Evolutionary conservation across 1,140 invertebrate species (phyloP), one percentile per base, ranked within the genome.

Genomic region (Meteorus sp.): DNA sequence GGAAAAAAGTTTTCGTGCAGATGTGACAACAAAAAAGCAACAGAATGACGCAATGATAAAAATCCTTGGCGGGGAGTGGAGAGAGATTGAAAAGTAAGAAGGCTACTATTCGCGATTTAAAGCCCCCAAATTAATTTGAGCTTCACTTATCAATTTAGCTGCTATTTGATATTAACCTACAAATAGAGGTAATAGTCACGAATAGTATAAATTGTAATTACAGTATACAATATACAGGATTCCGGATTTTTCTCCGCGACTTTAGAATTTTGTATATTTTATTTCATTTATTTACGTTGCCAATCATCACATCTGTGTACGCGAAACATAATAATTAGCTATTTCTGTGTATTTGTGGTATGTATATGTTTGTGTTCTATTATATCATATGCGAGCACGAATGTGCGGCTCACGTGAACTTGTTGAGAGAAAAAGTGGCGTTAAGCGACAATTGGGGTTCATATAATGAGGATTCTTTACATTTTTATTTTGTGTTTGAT

Each of bases 141-240:
- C 75, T 77, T 69, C 68, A 74, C 68, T 75, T 75, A 64, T n/a
- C n/a, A 53, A 62, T 72, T 65, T 74, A 74, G 48, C 59, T 64
- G 60, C 73, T 77, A 75, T 55, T 67, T 65, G 59, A 65, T 62
- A 64, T 69, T 70, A 70, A 59, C 68, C 73, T 77, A 76, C 61
- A 65, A 68, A 72, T 70, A 73, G 74, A 71, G 66, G 64, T 74
- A 73, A 72, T 67, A 71, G 67, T 73, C 70, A 74, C 68, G 70
- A 69, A 75, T 74, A 75, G 70, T 77, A 76, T 72, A 76, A 77
- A 76, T 76, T 75, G 72, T 77, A 77, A 72, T 77, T 76, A 75
- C 71, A 76, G 62, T 75, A 71, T 74, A 76, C 67, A 78, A 75
- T 77, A 71, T 75, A 76, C 73, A 76, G 61, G 69, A 66, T 65